Conservation (phyloP, 2,797 vertebrate species). For the Scolopax rusticola region DNA sequence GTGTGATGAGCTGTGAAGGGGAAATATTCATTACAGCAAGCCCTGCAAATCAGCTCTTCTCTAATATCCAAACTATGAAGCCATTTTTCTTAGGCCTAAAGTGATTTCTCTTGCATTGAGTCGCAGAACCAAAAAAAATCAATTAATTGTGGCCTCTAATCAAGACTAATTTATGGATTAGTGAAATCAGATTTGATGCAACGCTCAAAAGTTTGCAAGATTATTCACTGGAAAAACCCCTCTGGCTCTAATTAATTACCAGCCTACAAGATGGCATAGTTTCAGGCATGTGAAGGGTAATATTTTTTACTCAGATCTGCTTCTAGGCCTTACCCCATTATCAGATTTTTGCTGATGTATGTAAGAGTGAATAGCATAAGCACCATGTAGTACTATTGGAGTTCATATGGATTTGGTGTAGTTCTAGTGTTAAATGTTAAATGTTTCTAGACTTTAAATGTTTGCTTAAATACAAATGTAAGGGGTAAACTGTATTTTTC, state of each 20-base stretch:
- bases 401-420: background rate
- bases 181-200: conserved; percentile 35
- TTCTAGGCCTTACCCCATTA: background rate
- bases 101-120: background rate
- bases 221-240: background rate
- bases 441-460: background rate
- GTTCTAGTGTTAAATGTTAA: background rate
- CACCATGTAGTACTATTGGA: background rate
- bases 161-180: conserved; percentile 28
- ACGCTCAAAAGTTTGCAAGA: background rate
- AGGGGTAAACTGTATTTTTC: background rate
- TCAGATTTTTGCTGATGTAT: background rate
- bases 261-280: background rate
- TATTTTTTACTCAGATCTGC: background rate
- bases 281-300: background rate
- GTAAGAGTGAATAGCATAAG: background rate
- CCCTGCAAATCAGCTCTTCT: background rate
- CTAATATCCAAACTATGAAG: background rate
- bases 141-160: conserved; percentile 12
- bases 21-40: background rate
- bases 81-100: background rate
- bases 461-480: background rate
- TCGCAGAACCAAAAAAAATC: background rate
- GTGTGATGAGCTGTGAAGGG: background rate
- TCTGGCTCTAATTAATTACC: background rate